phyloP scores from a whole-genome alignment of 2,113 vertebrate genomes.

The Myrmecophaga tridactyla region DNA sequence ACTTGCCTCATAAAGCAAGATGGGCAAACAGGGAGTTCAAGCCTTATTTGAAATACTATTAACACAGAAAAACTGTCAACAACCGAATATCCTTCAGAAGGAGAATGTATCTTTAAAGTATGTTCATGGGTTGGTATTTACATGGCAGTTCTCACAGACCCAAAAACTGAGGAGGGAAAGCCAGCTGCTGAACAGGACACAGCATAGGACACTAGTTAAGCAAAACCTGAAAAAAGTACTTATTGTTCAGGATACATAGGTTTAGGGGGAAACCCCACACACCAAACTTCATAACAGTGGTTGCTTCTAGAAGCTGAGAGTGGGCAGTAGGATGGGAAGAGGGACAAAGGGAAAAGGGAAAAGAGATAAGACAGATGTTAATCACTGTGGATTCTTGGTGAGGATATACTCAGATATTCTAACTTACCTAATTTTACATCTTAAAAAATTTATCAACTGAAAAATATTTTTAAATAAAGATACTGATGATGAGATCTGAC shows the following conservation, averaged over 20 bases:
- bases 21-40: no score
- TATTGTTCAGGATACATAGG: fast-evolving
- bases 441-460: neutral
- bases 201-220: no score
- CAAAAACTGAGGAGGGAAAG: neutral
- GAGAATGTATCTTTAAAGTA: fast-evolving
- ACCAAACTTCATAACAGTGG: neutral
- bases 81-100: fast-evolving
- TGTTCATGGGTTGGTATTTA: fast-evolving
- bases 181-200: no score
- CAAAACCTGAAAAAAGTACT: neutral
- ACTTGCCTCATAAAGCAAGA: neutral
- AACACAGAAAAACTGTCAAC: neutral
- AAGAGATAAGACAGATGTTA: neutral
- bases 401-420: fast-evolving
- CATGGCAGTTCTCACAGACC: neutral
- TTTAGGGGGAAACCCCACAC: neutral
- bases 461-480: no score
- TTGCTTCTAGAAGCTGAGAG: neutral
- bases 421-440: neutral
- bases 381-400: neutral
- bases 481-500: neutral
- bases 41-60: fast-evolving
- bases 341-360: neutral
- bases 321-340: neutral